Conservation (phyloP, 1,140 invertebrate genomes). For the Temnothorax nylanderi region DNA sequence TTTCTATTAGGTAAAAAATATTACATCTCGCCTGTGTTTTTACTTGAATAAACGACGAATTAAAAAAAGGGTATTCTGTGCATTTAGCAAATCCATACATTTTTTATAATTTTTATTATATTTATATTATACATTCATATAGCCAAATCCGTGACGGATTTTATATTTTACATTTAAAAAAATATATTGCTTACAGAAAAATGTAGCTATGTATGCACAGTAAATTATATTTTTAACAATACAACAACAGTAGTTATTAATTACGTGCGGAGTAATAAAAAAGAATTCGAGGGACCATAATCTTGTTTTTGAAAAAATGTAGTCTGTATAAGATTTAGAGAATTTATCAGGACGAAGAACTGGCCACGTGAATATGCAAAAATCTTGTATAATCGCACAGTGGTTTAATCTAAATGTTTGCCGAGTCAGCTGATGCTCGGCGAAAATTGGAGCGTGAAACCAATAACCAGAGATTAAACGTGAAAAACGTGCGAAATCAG, state of each 20-base stretch:
- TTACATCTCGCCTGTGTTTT: not conserved
- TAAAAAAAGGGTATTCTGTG: not conserved
- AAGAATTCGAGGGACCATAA: not conserved
- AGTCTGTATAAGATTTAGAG: not conserved
- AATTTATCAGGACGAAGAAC: not conserved
- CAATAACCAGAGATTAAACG: conserved; percentile 5
- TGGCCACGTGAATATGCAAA: not conserved
- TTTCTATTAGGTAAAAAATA: not conserved
- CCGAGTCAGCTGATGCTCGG: not conserved
- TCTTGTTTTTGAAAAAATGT: not conserved
- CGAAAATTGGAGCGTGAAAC: not conserved
- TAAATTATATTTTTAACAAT: not conserved
- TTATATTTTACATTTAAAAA: not conserved
- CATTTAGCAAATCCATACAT: not conserved
- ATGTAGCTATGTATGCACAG: not conserved
- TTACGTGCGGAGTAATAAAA: not conserved
- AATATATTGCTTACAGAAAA: not conserved
- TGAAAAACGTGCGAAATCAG: conserved; percentile 1
- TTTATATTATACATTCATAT: not conserved
- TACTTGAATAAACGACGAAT: not conserved
- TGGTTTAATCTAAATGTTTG: conserved; percentile 42
- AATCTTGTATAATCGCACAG: not conserved
- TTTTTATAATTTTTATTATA: not conserved
- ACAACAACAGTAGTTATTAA: not conserved
- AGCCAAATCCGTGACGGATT: not conserved